Evolutionary conservation across 2,888 invertebrate species (phyloP), one percentile per base, ranked within the genome.

Genomic region (Anodontia alba): DNA sequence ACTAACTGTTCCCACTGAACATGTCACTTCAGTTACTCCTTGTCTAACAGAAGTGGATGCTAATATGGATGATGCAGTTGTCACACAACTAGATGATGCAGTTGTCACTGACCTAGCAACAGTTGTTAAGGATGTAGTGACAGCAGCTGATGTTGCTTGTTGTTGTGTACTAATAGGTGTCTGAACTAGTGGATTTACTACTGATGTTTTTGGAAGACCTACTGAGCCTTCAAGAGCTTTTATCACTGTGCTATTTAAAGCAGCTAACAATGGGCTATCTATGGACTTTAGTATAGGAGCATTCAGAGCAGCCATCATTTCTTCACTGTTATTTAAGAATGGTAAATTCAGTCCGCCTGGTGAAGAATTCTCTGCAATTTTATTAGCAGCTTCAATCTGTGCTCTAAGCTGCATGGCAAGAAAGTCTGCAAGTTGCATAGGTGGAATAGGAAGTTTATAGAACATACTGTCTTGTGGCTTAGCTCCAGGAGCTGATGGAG

Each of bases 321-420:
- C 62, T 33, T 62, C 33, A 23, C 17, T 33, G 33, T 62, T 62
- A 10, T 62, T 62, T 23, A 62, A n/a, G 20, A 62, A 62, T 12
- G 62, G 62, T 62, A 62, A 33, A 33, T 62, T 62, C 12, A 62
- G 20, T 17, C 17, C 31, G 1, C 17, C 29, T 31, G 12, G 7
- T 3, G 33, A 20, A 33, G 31, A 1, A 62, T 20, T 33, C 17
- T 62, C 62, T 20, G 62, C 62, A 33, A 62, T 33, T 20, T 62
- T 62, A 20, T 62, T 62, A 1, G 62, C 62, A 33, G 62, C 33
- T 62, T 62, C 62, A 17, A 62, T 62, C 62, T 62, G 62, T 33
- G 62, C 31, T 33, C 62, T 62, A 62, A 62, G 62, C 33, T 62
- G 62, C 62, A 62, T 62, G 10, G 62, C 62, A 20, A 62, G 62